Evolutionary conservation across 2,797 vertebrate species (phyloP), one percentile per base, ranked within the genome.

Genomic region (Clarias laeviceps): DNA sequence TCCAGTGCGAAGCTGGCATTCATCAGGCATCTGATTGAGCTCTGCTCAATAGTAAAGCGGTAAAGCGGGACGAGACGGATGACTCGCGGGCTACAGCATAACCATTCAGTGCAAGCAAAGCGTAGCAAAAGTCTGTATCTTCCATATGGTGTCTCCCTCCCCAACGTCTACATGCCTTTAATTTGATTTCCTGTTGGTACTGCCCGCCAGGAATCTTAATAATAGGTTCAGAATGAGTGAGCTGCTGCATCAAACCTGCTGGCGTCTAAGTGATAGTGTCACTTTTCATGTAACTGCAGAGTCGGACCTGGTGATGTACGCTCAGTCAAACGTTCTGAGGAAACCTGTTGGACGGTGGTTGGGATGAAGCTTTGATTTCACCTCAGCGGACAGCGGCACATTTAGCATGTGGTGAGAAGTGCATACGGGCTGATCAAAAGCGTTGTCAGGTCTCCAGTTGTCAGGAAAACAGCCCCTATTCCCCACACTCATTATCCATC

Each of bases 1-100:
- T 89, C 89, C 82, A 88, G 91, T 84, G 87, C 91, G 90, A 90
- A 89, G 90, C 90, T 94, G 92, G 92, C 93, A 92, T 93, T 92
- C 84, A 91, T 92, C 85, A 86, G 65, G 14, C 56, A 76, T 78
- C 87, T 93, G 93, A 94, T 87, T 92, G 92, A 94, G 92, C 90
- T 89, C 88, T 91, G 90, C 89, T 95, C 93, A 87, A 91, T 94
- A 91, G 83, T 56, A 90, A 92, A 90, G 88, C 91, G 88, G 89
- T 88, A 88, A 92, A 89, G 70, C 77, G 59, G 72, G 77, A 76
- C 88, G 90, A 92, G 91, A 94, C 89, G 87, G 91, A 95, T 91
- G 90, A 90, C 80, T 91, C 82, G 18, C 24, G 84, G 89, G 76
- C 82, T 54, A 77, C 82, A 83, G 87, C 88, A 85, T 86, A 86